A percentile compares a stretch with the other conserved stretches of the same genome.
Conservation (phyloP, 2,797 vertebrate species). For the Varecia variegata region DNA sequence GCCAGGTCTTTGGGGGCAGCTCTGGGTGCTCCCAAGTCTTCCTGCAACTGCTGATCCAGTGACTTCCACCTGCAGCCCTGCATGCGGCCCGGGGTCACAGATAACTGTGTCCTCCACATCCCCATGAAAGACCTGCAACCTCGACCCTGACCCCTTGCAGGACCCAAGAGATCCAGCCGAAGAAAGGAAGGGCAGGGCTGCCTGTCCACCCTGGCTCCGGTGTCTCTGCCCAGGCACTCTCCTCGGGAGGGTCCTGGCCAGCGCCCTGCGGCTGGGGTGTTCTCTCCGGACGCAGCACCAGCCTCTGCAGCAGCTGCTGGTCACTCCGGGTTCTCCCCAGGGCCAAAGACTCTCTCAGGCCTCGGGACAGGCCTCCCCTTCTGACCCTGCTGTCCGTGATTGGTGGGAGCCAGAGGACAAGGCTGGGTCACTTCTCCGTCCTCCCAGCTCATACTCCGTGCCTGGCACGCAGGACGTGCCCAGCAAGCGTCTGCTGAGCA, state of each 20-base stretch:
- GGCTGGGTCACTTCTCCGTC: not conserved
- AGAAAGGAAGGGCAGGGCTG: not conserved
- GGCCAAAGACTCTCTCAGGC: not conserved
- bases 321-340: not conserved
- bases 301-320: not conserved
- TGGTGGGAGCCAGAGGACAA: not conserved
- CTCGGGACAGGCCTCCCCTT: not conserved
- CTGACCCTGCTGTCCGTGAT: not conserved
- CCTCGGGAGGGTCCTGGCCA: rapidly evolving
- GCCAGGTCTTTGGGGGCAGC: rapidly evolving
- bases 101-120: rapidly evolving
- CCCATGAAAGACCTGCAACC: not conserved
- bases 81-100: rapidly evolving
- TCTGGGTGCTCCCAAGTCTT: not conserved
- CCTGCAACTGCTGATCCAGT: not conserved
- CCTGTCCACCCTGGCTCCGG: rapidly evolving
- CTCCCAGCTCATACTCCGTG: not conserved
- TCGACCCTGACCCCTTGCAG: not conserved
- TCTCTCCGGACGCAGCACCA: rapidly evolving
- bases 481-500: rapidly evolving
- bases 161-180: rapidly evolving
- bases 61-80: not conserved
- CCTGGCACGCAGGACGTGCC: not conserved
- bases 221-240: rapidly evolving
- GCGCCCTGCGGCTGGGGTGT: rapidly evolving